A percentile compares a stretch with the other conserved stretches of the same genome.
These are phyloP conservation scores for Acleris sparsana DNA, from an alignment of 2,888 invertebrate genomes.

Conservation along the genomic window DNA sequence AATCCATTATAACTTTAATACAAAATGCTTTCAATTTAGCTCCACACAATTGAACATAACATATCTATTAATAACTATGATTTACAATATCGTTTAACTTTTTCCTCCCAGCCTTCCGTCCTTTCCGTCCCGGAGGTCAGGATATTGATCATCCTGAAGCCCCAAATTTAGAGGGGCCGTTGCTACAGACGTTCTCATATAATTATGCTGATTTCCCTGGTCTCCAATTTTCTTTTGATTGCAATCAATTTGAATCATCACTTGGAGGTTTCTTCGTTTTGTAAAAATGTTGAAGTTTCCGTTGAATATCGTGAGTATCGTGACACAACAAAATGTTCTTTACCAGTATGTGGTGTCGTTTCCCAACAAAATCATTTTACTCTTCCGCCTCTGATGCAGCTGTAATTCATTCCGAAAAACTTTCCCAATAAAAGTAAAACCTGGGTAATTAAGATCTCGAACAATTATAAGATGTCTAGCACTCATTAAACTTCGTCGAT, in stretches of 20 bases:
- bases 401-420: slow-evolving; percentile 13
- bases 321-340: neutral
- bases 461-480: slow-evolving; percentile 28
- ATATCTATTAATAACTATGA: slow-evolving; percentile 10
- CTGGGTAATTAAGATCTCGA: slow-evolving; percentile 26
- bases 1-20: too few species aligned
- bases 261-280: neutral
- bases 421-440: slow-evolving; percentile 26
- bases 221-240: slow-evolving; percentile 30
- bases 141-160: slow-evolving; percentile 10
- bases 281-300: neutral
- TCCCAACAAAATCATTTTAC: neutral
- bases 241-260: slow-evolving; percentile 16
- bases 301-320: neutral
- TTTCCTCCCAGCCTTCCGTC: neutral
- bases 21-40: too few species aligned
- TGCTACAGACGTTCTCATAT: slow-evolving; percentile 27
- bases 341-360: neutral
- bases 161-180: slow-evolving; percentile 9
- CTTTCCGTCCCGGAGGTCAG: slow-evolving; percentile 11
- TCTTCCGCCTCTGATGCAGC: neutral
- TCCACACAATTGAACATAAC: neutral
- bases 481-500: slow-evolving; percentile 35
- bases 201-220: slow-evolving; percentile 33
- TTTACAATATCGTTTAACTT: slow-evolving; percentile 13